A percentile compares a stretch with the other conserved stretches of the same genome.
Evolutionary conservation across 2,797 vertebrate genomes (phyloP).

Genomic region (Emydoidea blandingii): DNA sequence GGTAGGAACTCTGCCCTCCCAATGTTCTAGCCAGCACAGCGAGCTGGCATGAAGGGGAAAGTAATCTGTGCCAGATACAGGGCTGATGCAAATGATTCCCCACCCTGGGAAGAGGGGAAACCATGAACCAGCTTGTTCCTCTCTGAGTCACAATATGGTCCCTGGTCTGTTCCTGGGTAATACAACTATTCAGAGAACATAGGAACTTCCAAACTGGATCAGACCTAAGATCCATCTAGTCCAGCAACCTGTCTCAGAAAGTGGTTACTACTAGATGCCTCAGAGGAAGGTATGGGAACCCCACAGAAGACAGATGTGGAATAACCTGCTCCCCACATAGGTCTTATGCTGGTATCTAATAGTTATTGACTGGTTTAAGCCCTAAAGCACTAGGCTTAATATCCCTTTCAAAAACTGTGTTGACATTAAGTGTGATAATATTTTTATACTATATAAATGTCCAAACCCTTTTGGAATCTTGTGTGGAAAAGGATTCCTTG

Average conservation of each 20-base stretch:
- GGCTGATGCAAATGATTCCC: background rate
- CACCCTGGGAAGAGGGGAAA: background rate
- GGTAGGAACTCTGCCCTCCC: background rate
- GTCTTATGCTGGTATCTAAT: background rate
- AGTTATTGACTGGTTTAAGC: background rate
- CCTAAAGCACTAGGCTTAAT: background rate
- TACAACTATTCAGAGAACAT: background rate
- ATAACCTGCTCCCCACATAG: background rate
- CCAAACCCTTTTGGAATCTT: background rate
- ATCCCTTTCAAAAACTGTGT: background rate
- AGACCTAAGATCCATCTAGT: background rate
- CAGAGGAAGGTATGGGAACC: background rate
- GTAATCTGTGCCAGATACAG: background rate
- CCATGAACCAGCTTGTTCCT: constrained; percentile 15
- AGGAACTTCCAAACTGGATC: background rate
- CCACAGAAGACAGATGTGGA: background rate
- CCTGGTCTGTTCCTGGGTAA: background rate
- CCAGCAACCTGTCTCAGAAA: background rate
- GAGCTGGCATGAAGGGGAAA: background rate
- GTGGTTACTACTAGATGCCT: background rate
- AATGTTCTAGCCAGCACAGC: background rate
- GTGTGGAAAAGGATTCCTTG: background rate
- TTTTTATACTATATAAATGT: background rate
- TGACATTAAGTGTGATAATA: background rate
- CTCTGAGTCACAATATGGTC: background rate